Evolutionary conservation across 1,140 invertebrate species (phyloP).

Genomic region (Platyura marginata): DNA sequence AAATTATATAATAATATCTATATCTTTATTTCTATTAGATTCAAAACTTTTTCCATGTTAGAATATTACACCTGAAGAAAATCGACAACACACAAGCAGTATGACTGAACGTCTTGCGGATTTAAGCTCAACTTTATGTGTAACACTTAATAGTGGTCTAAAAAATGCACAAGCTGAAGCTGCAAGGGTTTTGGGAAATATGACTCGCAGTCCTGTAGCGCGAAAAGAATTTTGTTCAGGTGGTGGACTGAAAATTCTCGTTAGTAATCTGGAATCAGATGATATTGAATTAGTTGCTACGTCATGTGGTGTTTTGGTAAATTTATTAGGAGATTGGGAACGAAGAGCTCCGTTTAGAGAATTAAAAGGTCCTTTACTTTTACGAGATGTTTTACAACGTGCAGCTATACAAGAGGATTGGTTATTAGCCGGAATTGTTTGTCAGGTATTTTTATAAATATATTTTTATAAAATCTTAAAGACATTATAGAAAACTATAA

Average conservation of each 20-base stretch:
- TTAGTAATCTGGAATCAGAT: conserved; percentile 9
- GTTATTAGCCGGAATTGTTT: conserved; percentile 21
- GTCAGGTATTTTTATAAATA: conserved; percentile 8
- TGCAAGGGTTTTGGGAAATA: conserved; percentile 22
- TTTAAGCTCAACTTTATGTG: conserved; percentile 8
- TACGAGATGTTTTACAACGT: conserved; percentile 14
- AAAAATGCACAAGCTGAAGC: conserved; percentile 13
- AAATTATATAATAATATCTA: no score
- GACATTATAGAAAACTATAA: not conserved
- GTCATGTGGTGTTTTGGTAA: conserved; percentile 21
- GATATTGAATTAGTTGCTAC: conserved; percentile 20
- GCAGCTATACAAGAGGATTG: conserved; percentile 20
- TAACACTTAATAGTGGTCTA: conserved; percentile 9
- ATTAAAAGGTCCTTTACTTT: conserved; percentile 13
- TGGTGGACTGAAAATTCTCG: conserved; percentile 16
- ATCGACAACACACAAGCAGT: not conserved
- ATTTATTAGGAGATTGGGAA: conserved; percentile 20
- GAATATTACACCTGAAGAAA: no score
- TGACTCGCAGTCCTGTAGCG: conserved; percentile 20
- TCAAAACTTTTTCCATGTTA: no score
- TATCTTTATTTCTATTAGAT: no score
- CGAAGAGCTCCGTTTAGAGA: conserved; percentile 19
- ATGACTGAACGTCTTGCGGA: conserved; percentile 2
- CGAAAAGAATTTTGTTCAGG: conserved; percentile 17
- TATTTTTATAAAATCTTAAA: not conserved